These are phyloP conservation scores for Mya arenaria DNA, from an alignment of 1,140 invertebrate species.

Conservation along the genomic window DNA sequence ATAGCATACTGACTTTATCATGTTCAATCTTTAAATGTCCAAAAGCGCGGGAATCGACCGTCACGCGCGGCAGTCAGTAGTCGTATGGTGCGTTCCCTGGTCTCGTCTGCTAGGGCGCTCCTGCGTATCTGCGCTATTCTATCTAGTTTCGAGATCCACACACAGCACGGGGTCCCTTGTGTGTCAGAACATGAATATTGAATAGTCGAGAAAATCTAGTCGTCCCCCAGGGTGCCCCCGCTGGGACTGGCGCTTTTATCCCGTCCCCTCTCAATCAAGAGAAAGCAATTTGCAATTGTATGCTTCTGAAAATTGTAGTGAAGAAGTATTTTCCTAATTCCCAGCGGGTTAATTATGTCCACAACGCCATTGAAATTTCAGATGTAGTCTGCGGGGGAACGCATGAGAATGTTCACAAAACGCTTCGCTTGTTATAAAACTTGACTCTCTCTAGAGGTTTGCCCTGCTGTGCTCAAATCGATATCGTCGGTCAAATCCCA, in stretches of 20 bases:
- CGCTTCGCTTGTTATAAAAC: conserved; percentile 37
- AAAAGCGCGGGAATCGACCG: conserved; percentile 37
- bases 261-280: conserved; percentile 36
- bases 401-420: conserved; percentile 46
- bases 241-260: conserved; percentile 48
- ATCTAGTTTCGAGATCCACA: conserved; percentile 42
- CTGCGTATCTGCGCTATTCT: conserved; percentile 45
- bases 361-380: conserved; percentile 42
- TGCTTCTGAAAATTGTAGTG: conserved; percentile 29
- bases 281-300: conserved; percentile 54
- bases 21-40: too few species aligned
- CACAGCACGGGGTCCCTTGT: conserved; percentile 49
- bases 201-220: conserved; percentile 44
- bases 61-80: conserved; percentile 12
- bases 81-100: too few species aligned
- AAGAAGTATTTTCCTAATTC: conserved; percentile 56
- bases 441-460: conserved; percentile 19
- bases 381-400: conserved; percentile 24
- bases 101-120: conserved; percentile 43
- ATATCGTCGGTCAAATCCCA: conserved; percentile 53
- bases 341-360: conserved; percentile 55
- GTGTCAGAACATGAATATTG: conserved; percentile 50
- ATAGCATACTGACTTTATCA: too few species aligned
- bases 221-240: conserved; percentile 25
- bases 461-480: conserved; percentile 46